phyloP scores from a whole-genome alignment of 2,888 invertebrate genomes.

The Salticus scenicus region DNA sequence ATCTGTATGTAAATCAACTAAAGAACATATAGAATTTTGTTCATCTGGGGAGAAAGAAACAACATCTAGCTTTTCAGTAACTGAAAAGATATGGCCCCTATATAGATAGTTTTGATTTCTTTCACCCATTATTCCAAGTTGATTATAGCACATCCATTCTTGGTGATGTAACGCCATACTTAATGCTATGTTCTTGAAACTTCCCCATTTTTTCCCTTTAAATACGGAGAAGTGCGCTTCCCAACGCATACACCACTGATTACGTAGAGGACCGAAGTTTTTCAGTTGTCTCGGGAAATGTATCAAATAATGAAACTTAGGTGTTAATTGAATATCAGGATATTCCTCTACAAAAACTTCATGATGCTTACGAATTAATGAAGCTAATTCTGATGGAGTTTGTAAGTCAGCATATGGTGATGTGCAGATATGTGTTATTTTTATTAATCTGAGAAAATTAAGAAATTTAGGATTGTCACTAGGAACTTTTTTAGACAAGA shows the following conservation, averaged over 20 bases:
- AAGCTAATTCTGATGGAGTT: not conserved
- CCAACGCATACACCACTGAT: constrained; percentile 32
- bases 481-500: constrained; percentile 19
- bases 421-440: constrained; percentile 31
- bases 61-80: not conserved
- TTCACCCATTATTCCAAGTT: not conserved
- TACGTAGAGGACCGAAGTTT: constrained; percentile 14
- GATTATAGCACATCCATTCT: not conserved
- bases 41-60: too few relatives aligned
- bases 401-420: constrained; percentile 24
- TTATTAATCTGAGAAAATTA: constrained; percentile 23
- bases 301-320: constrained; percentile 24
- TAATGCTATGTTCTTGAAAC: constrained; percentile 27
- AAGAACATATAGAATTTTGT: not conserved
- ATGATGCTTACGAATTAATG: constrained; percentile 16
- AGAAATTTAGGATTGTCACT: not conserved
- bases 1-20: not conserved
- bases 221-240: constrained; percentile 20
- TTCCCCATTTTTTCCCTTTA: constrained; percentile 32
- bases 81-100: too few relatives aligned
- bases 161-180: constrained; percentile 14
- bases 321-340: not conserved
- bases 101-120: too few relatives aligned
- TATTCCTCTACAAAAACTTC: constrained; percentile 7
- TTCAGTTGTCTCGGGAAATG: constrained; percentile 23